Percentiles rank a stretch among this genome's conserved stretches.
Evolutionary conservation across 1,140 invertebrate genomes (phyloP).

Genomic region (Zaprionus vittiger): DNA sequence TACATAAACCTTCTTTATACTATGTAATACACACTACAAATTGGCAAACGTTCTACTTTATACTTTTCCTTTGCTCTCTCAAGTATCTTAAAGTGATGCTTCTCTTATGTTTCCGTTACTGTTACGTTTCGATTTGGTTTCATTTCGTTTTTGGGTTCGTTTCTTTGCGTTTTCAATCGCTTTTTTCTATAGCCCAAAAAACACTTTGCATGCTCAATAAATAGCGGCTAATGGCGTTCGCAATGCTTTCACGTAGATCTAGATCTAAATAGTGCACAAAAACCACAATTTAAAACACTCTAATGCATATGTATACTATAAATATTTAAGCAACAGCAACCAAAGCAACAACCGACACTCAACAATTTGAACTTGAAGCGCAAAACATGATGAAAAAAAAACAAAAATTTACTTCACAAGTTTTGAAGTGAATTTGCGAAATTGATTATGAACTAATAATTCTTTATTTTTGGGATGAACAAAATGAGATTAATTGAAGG

Average conservation of each 20-base stretch:
- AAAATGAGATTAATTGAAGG: not conserved
- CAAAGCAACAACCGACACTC: slow-evolving; percentile 16
- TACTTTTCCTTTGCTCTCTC: slow-evolving; percentile 26
- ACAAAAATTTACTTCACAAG: not conserved
- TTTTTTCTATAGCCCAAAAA: slow-evolving; percentile 48
- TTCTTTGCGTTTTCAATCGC: slow-evolving; percentile 39
- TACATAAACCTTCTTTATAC: slow-evolving; percentile 14
- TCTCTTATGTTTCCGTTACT: not conserved
- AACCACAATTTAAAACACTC: slow-evolving; percentile 35
- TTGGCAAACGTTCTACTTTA: slow-evolving; percentile 38
- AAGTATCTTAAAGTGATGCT: slow-evolving; percentile 45
- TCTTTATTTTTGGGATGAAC: not conserved
- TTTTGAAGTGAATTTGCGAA: slow-evolving; percentile 24
- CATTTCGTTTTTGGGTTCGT: slow-evolving; percentile 24
- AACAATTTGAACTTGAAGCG: slow-evolving; percentile 31
- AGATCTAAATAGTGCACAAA: slow-evolving; percentile 39
- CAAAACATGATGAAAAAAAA: slow-evolving; percentile 17
- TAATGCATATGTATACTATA: slow-evolving; percentile 1
- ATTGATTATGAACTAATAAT: slow-evolving; percentile 17
- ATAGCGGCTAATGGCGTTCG: slow-evolving; percentile 48
- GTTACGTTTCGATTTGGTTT: slow-evolving; percentile 9
- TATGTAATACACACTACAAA: slow-evolving; percentile 18
- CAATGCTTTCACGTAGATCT: slow-evolving; percentile 52
- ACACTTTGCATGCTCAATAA: slow-evolving; percentile 71
- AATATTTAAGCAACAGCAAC: slow-evolving; percentile 1